A percentile compares a stretch with the other conserved stretches of the same genome.
Conservation (phyloP, 1,140 invertebrate genomes). For the Euglossa dilemma region DNA sequence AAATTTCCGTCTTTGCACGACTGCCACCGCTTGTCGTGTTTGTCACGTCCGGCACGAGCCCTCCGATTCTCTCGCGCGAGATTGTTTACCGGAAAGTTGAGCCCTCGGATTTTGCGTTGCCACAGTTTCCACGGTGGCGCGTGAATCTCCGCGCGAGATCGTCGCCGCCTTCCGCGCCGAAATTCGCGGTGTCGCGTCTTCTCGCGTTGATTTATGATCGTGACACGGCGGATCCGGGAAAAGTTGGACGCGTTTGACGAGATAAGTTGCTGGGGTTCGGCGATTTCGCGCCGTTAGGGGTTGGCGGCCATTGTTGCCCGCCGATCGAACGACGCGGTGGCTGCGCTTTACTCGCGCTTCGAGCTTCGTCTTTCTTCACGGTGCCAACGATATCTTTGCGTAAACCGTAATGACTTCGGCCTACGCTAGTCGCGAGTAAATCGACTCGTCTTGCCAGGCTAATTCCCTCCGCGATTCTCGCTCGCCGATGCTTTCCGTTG, state of each 20-base stretch:
- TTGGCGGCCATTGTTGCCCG: background rate
- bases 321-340: background rate
- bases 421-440: background rate
- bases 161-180: background rate
- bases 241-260: conserved; percentile 28
- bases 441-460: background rate
- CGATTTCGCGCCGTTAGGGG: background rate
- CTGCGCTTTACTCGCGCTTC: background rate
- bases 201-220: conserved; percentile 17
- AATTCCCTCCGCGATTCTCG: background rate
- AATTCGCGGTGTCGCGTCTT: background rate
- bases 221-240: background rate
- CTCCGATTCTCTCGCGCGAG: conserved; percentile 15
- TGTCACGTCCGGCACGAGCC: conserved; percentile 1
- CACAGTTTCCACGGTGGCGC: background rate
- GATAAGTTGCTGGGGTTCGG: conserved; percentile 3
- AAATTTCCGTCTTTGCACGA: background rate
- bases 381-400: background rate
- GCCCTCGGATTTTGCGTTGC: conserved; percentile 15
- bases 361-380: background rate
- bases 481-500: background rate
- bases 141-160: background rate
- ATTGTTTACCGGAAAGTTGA: conserved; percentile 44
- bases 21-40: conserved; percentile 11
- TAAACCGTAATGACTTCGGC: background rate